These are phyloP conservation scores for Spilarctia lutea DNA, from an alignment of 2,888 invertebrate species.

Conservation along the genomic window DNA sequence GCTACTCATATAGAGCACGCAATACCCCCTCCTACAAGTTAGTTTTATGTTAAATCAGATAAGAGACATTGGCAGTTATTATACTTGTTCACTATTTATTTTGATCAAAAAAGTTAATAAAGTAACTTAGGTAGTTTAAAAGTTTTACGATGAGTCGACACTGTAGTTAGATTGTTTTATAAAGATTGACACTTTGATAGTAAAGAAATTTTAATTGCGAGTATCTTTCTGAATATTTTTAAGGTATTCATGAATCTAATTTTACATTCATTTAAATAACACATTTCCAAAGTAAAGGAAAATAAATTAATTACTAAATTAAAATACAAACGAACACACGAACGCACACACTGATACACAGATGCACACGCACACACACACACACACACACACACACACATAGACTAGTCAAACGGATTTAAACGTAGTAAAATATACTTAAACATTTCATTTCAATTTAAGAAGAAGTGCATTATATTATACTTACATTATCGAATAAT, in stretches of 20 bases:
- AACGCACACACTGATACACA: too few relatives aligned
- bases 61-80: constrained; percentile 45
- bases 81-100: constrained; percentile 51
- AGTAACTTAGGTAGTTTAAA: constrained; percentile 33
- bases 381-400: too few relatives aligned
- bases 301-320: not conserved
- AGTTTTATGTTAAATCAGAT: constrained; percentile 46
- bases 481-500: too few relatives aligned
- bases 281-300: too few relatives aligned
- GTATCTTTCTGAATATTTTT: not conserved
- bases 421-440: too few relatives aligned
- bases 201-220: constrained; percentile 19
- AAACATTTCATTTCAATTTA: too few relatives aligned
- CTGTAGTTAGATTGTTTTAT: constrained; percentile 33
- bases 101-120: constrained; percentile 48
- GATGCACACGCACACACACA: too few relatives aligned
- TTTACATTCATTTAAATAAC: not conserved
- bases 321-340: too few relatives aligned
- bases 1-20: constrained; percentile 62
- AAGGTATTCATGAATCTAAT: not conserved
- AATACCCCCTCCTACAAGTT: constrained; percentile 28
- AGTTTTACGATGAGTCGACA: constrained; percentile 39
- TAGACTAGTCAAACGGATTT: too few relatives aligned
- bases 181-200: constrained; percentile 46
- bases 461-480: too few relatives aligned